Evolutionary conservation across 2,888 invertebrate genomes (phyloP).

Genomic region (Morinoia aosen): DNA sequence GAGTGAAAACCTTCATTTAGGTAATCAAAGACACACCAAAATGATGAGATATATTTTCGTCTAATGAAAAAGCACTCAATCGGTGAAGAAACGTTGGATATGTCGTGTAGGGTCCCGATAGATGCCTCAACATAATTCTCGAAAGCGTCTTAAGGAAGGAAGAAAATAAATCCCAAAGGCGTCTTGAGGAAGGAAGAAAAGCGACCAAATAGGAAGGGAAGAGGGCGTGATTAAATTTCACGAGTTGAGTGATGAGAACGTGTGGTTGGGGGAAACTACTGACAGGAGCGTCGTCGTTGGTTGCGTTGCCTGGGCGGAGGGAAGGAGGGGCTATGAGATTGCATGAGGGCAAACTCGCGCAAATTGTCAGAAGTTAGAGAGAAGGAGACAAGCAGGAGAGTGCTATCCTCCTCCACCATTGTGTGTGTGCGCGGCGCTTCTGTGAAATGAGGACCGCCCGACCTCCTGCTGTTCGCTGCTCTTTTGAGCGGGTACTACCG

Average conservation of each 20-base stretch:
- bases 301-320: background rate
- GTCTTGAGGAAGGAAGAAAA: background rate
- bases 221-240: background rate
- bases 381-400: background rate
- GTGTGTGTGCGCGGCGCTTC: background rate
- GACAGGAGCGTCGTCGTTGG: background rate
- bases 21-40: too few relatives aligned
- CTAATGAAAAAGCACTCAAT: too few relatives aligned
- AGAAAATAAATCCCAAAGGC: background rate
- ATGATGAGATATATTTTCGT: too few relatives aligned
- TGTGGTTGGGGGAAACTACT: background rate
- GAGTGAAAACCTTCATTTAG: too few relatives aligned
- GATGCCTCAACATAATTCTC: background rate
- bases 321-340: slow-evolving; percentile 15
- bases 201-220: background rate
- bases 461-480: background rate
- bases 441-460: background rate
- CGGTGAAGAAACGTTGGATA: background rate
- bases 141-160: background rate
- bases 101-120: background rate
- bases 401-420: slow-evolving; percentile 20
- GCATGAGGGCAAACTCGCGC: slow-evolving; percentile 27
- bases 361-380: slow-evolving; percentile 42
- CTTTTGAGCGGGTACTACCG: background rate
- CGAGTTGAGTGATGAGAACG: background rate